These are phyloP conservation scores for Dolomedes plantarius DNA, from an alignment of 2,888 invertebrate species.

Conservation along the genomic window DNA sequence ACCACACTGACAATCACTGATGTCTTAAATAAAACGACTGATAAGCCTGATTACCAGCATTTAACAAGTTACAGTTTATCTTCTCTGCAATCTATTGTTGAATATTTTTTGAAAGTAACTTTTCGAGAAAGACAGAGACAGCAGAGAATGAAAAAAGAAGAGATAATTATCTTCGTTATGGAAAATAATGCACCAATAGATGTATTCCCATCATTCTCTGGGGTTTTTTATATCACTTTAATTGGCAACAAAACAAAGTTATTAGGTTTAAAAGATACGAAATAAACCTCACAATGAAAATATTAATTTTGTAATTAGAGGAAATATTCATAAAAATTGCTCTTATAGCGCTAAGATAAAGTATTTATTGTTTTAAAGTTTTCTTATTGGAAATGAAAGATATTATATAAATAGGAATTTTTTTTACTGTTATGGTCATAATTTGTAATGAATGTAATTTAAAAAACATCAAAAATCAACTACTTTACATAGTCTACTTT, in stretches of 20 bases:
- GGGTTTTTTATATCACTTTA: background rate
- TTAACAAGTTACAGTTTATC: background rate
- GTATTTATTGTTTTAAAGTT: no score
- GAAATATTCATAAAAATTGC: no score
- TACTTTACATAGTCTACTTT: no score
- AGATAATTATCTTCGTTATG: background rate
- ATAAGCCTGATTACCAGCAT: constrained; percentile 7
- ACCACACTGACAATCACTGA: background rate
- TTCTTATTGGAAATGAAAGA: no score
- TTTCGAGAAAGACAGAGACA: background rate
- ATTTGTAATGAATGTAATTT: no score
- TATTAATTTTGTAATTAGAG: no score
- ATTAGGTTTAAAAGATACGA: no score
- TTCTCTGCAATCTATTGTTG: background rate
- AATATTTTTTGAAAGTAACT: background rate
- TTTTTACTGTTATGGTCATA: no score
- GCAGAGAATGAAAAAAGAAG: background rate
- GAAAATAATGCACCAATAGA: background rate
- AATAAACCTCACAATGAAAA: no score
- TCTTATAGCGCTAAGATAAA: no score
- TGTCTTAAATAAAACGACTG: background rate
- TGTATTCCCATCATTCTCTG: background rate
- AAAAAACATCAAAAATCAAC: no score
- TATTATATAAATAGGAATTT: no score
- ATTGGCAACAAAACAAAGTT: background rate